Evolutionary conservation across 2,113 vertebrate genomes (phyloP), one percentile per base, ranked within the genome.

Genomic region (Callocephalon fimbriatum): DNA sequence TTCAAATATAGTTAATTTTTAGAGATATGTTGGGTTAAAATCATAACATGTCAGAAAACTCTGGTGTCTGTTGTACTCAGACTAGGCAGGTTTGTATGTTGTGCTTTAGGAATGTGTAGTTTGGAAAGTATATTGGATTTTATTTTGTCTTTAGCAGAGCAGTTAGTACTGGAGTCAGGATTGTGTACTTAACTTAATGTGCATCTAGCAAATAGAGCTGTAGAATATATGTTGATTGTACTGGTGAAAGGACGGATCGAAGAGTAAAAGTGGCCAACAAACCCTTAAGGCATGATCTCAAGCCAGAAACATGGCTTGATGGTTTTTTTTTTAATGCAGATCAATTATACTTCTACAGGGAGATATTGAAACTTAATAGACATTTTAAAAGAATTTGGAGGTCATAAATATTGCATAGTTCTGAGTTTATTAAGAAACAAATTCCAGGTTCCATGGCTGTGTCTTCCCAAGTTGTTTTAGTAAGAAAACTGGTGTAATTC

Each of bases 281-380:
- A 17, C 37, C 37, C 13, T 21, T 88, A 53, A 53, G 25, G 31
- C 61, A 59, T 82, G 27, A 25, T 79, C 47, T 72, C 25, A 56
- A 51, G 16, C 32, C 40, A 40, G 31, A 74, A 82, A 63, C 32
- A 12, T 11, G 15, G 9, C 32, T n/a, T 63, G 31, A 16, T 86
- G 2, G 0, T 14, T 27, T 74, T 31, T 75, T 0, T 21, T n/a
- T 75, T 51, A 16, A 20, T 74, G 47, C 13, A 40, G 38, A 17
- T 42, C 12, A 84, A 9, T 48, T 82, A 32, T 12, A 29, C 23
- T 76, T 93, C 29, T 84, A 17, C 22, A 32, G 23, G 59, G 40
- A 73, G n/a, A 19, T 61, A 40, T 1, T 77, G 65, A 85, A 81
- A 63, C 14, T 65, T 81, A 53, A 44, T 16, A 56, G 31, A 31